These are phyloP conservation scores for Urocynchramus pylzowi DNA, from an alignment of 2,113 vertebrate genomes.

Conservation along the genomic window DNA sequence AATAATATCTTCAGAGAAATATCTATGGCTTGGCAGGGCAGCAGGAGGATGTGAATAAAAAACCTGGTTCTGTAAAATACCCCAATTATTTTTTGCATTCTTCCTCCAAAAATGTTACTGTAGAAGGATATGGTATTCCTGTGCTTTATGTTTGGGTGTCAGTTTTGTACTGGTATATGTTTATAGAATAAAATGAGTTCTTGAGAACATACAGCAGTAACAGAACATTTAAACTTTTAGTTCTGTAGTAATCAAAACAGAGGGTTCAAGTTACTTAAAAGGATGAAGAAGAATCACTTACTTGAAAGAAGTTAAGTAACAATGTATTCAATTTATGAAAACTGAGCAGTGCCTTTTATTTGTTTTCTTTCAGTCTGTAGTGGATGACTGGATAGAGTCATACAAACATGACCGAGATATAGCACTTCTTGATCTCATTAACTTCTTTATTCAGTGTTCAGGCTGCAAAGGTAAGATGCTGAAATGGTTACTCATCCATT, in stretches of 20 bases:
- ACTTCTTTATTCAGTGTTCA: slow-evolving; percentile 99
- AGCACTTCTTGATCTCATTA: slow-evolving; percentile 97
- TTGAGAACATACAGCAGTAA: background rate
- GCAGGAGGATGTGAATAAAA: background rate
- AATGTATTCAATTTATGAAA: background rate
- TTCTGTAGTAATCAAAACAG: background rate
- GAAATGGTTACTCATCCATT: background rate
- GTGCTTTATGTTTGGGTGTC: background rate
- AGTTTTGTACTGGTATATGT: background rate
- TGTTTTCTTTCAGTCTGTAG: slow-evolving; percentile 85
- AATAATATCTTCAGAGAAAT: background rate
- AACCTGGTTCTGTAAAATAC: background rate
- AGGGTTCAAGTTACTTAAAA: background rate
- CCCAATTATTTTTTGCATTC: background rate
- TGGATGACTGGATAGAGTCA: slow-evolving; percentile 99
- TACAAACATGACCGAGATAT: slow-evolving; percentile 96
- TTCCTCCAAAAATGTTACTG: background rate
- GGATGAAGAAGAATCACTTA: background rate
- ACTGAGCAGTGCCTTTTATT: background rate
- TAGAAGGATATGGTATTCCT: background rate
- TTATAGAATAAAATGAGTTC: background rate
- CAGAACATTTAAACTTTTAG: background rate
- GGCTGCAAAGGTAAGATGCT: slow-evolving; percentile 93
- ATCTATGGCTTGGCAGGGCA: background rate
- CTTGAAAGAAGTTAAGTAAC: background rate